Conservation (phyloP, 2,797 vertebrate species). For the Labroides dimidiatus region DNA sequence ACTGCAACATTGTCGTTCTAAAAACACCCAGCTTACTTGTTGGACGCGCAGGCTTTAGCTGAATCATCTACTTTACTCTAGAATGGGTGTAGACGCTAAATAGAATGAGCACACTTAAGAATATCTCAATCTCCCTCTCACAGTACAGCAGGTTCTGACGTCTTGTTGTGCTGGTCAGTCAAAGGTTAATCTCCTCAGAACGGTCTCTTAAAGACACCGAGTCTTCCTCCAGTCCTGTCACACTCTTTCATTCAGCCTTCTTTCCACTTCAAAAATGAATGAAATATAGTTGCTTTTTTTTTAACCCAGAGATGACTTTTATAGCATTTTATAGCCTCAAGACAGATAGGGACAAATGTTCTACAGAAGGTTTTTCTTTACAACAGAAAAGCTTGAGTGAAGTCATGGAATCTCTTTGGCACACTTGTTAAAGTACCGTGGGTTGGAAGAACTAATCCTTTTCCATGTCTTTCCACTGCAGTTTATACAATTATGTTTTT, state of each 20-base stretch:
- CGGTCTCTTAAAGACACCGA: slow-evolving; percentile 22
- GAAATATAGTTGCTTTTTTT: neutral
- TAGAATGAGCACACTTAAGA: slow-evolving; percentile 35
- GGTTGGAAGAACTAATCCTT: slow-evolving; percentile 13
- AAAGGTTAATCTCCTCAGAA: slow-evolving; percentile 49
- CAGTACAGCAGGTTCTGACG: slow-evolving; percentile 40
- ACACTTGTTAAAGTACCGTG: slow-evolving; percentile 7
- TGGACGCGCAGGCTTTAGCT: slow-evolving; percentile 32
- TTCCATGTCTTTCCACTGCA: slow-evolving; percentile 28
- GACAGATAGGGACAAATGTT: slow-evolving; percentile 8
- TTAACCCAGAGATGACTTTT: neutral
- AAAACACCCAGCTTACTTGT: slow-evolving; percentile 12
- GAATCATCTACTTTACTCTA: slow-evolving; percentile 35
- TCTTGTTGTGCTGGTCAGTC: slow-evolving; percentile 23
- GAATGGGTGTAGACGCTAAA: slow-evolving; percentile 32
- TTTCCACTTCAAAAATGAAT: neutral
- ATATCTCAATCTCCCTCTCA: slow-evolving; percentile 46
- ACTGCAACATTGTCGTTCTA: slow-evolving; percentile 16
- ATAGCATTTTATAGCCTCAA: neutral
- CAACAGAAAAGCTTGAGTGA: slow-evolving; percentile 29
- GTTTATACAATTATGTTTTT: slow-evolving; percentile 12
- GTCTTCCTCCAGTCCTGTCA: slow-evolving; percentile 15
- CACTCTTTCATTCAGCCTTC: neutral
- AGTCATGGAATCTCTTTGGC: slow-evolving; percentile 33
- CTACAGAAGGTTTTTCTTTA: slow-evolving; percentile 20